Evolutionary conservation across 2,888 invertebrate genomes (phyloP).

Genomic region (Oeneis ivallda): DNA sequence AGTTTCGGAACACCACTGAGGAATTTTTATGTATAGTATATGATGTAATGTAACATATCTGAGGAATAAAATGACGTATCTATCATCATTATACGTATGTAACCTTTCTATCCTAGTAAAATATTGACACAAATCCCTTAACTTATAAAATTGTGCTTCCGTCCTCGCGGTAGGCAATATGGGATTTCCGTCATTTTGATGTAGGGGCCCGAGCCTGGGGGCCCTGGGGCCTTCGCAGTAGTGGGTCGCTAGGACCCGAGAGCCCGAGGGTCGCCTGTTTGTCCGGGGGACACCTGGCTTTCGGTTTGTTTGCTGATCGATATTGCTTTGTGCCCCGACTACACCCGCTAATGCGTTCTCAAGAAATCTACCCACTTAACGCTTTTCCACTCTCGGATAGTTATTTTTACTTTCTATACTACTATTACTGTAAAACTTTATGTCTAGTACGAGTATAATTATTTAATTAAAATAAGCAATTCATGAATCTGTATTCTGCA

Average conservation of each 20-base stretch:
- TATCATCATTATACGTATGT: constrained; percentile 47
- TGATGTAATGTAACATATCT: constrained; percentile 5
- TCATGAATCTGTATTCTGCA: too few species aligned
- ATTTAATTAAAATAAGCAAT: too few species aligned
- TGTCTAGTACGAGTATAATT: background rate
- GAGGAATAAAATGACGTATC: constrained; percentile 30
- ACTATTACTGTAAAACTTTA: background rate
- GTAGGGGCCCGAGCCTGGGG: constrained; percentile 46
- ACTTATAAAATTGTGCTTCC: constrained; percentile 80
- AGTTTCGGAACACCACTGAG: background rate
- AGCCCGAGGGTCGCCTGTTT: constrained; percentile 56
- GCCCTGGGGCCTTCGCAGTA: constrained; percentile 59
- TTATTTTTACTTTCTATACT: background rate
- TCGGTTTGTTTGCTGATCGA: constrained; percentile 44
- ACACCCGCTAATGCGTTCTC: constrained; percentile 41
- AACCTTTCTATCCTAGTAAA: constrained; percentile 71
- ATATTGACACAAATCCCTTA: constrained; percentile 82
- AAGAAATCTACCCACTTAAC: constrained; percentile 37
- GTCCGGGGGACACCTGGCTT: constrained; percentile 74
- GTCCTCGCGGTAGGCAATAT: constrained; percentile 77
- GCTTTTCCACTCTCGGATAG: constrained; percentile 5
- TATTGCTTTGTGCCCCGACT: constrained; percentile 34
- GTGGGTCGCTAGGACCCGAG: constrained; percentile 42
- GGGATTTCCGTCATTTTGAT: constrained; percentile 80
- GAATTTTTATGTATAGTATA: background rate